Conservation (phyloP, 1,140 invertebrate genomes). For the Rhopalosiphum padi region DNA sequence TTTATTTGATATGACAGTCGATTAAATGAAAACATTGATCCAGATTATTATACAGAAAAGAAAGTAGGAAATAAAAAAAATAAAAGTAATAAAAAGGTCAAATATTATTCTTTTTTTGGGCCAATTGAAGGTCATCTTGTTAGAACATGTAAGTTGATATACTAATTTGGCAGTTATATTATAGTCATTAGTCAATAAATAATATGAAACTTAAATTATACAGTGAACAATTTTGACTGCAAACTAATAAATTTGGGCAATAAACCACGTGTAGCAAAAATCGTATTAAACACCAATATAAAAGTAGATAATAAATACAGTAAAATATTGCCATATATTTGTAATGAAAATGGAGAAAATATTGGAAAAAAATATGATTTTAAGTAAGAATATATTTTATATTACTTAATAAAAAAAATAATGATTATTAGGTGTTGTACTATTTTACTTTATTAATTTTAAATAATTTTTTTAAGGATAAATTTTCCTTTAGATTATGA, state of each 20-base stretch:
- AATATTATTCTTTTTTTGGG: constrained; percentile 32
- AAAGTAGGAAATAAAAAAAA: neutral
- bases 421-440: neutral
- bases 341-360: constrained; percentile 31
- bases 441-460: neutral
- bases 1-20: constrained; percentile 24
- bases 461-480: neutral
- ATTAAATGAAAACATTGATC: constrained; percentile 21
- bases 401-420: neutral
- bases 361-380: constrained; percentile 50
- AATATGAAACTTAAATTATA: neutral
- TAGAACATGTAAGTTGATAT: constrained; percentile 18
- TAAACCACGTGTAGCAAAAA: neutral
- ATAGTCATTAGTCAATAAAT: neutral
- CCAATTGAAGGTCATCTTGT: neutral
- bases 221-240: constrained; percentile 32
- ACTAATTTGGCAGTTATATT: neutral
- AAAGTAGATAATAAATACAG: constrained; percentile 37
- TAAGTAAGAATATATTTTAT: constrained; percentile 17
- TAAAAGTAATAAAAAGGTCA: constrained; percentile 23
- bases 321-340: constrained; percentile 31
- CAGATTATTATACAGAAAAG: constrained; percentile 10
- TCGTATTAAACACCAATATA: constrained; percentile 29
- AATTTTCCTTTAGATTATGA: constrained; percentile 5
- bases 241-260: constrained; percentile 3